Percentiles rank a stretch among this genome's conserved stretches.
These are phyloP conservation scores for Muscicapa comitata DNA, from an alignment of 2,797 vertebrate species.

Conservation along the genomic window DNA sequence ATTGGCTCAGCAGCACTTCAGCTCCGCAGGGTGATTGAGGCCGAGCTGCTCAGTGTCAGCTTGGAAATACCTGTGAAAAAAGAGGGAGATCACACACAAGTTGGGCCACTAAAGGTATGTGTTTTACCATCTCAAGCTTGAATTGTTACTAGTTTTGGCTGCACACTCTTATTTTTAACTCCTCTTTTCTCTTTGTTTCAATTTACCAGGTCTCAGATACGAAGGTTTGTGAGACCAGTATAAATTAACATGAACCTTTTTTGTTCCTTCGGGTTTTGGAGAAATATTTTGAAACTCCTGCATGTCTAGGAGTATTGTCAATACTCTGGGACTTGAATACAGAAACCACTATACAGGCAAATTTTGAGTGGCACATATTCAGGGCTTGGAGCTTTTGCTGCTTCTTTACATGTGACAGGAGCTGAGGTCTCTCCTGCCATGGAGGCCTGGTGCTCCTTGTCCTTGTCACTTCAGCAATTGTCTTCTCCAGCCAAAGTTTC, in stretches of 20 bases:
- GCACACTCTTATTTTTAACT: background rate
- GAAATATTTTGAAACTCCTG: background rate
- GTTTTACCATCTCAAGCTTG: background rate
- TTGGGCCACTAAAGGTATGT: conserved; percentile 86
- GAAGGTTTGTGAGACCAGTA: background rate
- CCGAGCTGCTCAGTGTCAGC: conserved; percentile 74
- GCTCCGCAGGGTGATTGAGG: conserved; percentile 79
- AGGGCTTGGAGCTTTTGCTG: background rate
- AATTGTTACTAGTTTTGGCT: background rate
- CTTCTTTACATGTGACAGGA: fast-evolving
- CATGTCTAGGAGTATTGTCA: background rate
- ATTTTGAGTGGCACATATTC: background rate
- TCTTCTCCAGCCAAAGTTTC: background rate
- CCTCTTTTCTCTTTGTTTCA: background rate
- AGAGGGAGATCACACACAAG: conserved; percentile 43
- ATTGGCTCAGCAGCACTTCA: conserved; percentile 81
- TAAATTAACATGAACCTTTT: background rate
- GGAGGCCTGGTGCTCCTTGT: background rate
- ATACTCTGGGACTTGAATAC: background rate
- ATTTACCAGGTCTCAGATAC: background rate
- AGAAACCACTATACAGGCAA: background rate
- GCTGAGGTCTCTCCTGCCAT: background rate
- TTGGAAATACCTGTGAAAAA: conserved; percentile 78
- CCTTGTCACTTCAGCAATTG: background rate
- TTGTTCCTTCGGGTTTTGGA: background rate